phyloP scores from a whole-genome alignment of 37 sponge, comb jelly and placozoan genomes.

The Crambe crambe region DNA sequence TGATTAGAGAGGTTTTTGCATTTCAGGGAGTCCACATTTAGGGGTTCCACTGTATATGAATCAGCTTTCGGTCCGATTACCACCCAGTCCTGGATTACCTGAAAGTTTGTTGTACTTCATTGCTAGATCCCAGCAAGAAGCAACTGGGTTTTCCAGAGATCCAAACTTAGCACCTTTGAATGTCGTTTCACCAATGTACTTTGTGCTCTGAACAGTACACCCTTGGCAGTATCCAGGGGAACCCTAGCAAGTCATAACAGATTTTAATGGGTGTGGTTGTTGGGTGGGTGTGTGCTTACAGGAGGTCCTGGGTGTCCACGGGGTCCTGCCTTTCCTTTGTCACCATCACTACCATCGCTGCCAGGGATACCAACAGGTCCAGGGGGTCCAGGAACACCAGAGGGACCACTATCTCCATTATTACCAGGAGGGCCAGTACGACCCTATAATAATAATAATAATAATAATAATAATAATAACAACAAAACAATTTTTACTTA shows the following conservation, averaged over 20 bases:
- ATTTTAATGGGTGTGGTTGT: background rate
- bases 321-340: slow-evolving; percentile 35
- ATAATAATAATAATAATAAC: background rate
- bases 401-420: slow-evolving; percentile 10
- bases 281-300: slow-evolving; percentile 13
- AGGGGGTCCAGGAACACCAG: slow-evolving; percentile 50
- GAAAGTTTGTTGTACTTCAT: background rate
- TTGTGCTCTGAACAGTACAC: slow-evolving; percentile 11
- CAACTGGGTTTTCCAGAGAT: slow-evolving; percentile 38
- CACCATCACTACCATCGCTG: slow-evolving; percentile 32
- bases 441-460: slow-evolving; percentile 3
- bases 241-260: slow-evolving; percentile 5
- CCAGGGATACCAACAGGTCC: slow-evolving; percentile 51
- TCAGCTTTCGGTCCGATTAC: no score
- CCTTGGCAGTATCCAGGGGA: slow-evolving; percentile 55
- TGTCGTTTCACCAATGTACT: slow-evolving; percentile 11
- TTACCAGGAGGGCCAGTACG: slow-evolving; percentile 33
- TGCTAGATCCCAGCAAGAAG: slow-evolving; percentile 48
- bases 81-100: no score
- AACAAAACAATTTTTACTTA: background rate
- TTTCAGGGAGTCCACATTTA: no score
- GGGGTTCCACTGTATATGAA: no score
- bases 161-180: slow-evolving; percentile 28
- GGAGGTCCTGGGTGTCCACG: slow-evolving; percentile 34
- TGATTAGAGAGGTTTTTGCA: no score